Evolutionary conservation across 2,888 invertebrate genomes (phyloP).

Genomic region (Ormyrus nitidulus): DNA sequence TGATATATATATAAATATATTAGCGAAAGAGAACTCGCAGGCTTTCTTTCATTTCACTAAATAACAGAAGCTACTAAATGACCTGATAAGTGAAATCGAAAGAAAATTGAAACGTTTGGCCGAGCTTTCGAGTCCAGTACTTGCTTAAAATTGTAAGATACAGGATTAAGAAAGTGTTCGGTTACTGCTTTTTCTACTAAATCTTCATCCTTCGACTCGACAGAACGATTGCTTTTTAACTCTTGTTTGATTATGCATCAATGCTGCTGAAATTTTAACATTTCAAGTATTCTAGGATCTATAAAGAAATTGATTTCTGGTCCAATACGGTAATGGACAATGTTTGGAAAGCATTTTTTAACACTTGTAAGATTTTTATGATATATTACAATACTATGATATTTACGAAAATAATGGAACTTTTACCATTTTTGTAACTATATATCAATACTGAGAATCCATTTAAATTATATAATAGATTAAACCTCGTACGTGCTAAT

Average conservation of each 20-base stretch:
- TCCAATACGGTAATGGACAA: not conserved
- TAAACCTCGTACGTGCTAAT: not conserved
- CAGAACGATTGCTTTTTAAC: no score
- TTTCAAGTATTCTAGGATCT: not conserved
- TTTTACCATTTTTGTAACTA: slow-evolving; percentile 31
- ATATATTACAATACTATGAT: not conserved
- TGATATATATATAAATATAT: slow-evolving; percentile 23
- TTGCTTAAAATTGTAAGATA: slow-evolving; percentile 39
- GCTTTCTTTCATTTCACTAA: slow-evolving; percentile 50
- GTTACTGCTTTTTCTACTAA: not conserved
- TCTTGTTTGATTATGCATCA: not conserved
- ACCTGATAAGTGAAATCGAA: slow-evolving; percentile 52
- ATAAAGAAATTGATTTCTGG: not conserved
- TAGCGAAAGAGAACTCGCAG: slow-evolving; percentile 38
- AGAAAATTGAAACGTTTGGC: slow-evolving; percentile 46
- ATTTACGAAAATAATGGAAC: slow-evolving; percentile 18
- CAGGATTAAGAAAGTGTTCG: not conserved
- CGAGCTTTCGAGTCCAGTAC: slow-evolving; percentile 44
- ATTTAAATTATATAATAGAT: slow-evolving; percentile 15
- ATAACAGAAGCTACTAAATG: slow-evolving; percentile 53
- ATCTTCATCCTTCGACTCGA: not conserved
- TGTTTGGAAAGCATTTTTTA: slow-evolving; percentile 13
- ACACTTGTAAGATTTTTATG: slow-evolving; percentile 13
- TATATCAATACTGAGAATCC: slow-evolving; percentile 6
- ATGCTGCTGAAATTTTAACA: not conserved